phyloP scores from a whole-genome alignment of 2,888 invertebrate genomes.

The Frankliniella fusca region DNA sequence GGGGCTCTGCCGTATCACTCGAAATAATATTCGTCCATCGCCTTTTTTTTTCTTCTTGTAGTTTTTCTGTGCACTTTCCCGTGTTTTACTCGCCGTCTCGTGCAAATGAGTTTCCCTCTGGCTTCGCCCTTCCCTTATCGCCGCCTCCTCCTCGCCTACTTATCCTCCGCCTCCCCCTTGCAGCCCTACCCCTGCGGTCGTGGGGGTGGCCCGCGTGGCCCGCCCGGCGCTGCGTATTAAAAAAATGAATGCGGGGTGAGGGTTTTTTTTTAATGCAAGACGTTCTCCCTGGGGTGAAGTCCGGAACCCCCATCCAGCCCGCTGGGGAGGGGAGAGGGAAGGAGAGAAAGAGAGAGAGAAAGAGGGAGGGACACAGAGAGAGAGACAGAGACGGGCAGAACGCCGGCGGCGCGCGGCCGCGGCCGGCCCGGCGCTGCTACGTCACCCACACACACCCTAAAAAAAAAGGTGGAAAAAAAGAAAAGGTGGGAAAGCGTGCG shows the following conservation, averaged over 20 bases:
- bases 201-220: not conserved
- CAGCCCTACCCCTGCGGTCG: not conserved
- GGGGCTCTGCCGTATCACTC: too few relatives aligned
- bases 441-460: not conserved
- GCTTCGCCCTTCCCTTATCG: not conserved
- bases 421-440: not conserved
- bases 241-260: constrained; percentile 26
- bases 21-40: too few relatives aligned
- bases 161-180: not conserved
- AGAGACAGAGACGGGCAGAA: too few relatives aligned
- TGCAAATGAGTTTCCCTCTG: not conserved
- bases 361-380: too few relatives aligned
- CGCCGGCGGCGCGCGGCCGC: not conserved
- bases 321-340: not conserved
- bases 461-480: not conserved
- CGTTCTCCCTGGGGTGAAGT: constrained; percentile 11
- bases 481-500: not conserved
- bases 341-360: too few relatives aligned
- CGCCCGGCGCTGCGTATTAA: constrained; percentile 7
- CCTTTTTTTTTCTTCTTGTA: too few relatives aligned
- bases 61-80: too few relatives aligned
- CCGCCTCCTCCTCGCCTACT: not conserved
- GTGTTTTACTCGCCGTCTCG: not conserved
- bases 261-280: constrained; percentile 24
- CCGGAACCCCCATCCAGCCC: constrained; percentile 8